phyloP scores from a whole-genome alignment of 1,140 invertebrate species.

The Drosophila rufa region DNA sequence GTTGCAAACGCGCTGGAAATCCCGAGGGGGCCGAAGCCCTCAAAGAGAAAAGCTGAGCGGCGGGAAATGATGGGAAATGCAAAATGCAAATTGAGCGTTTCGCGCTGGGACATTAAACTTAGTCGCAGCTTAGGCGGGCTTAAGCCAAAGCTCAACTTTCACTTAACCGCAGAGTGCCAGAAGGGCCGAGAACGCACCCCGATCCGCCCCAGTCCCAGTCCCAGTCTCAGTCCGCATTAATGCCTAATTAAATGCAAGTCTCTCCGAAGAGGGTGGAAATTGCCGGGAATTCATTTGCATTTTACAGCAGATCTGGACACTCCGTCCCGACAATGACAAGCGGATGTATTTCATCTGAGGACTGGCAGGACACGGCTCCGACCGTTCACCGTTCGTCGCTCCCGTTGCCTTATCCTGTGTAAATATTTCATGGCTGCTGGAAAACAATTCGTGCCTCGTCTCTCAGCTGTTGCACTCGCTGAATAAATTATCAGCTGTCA shows the following conservation, averaged over 20 bases:
- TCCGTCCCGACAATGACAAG: conserved; percentile 63
- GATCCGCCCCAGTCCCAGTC: not conserved
- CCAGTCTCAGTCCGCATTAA: conserved; percentile 49
- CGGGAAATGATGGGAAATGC: conserved; percentile 37
- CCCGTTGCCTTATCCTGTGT: conserved; percentile 45
- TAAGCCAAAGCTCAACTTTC: conserved; percentile 71
- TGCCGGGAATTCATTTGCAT: conserved; percentile 71
- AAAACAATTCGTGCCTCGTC: conserved; percentile 71
- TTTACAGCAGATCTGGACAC: conserved; percentile 66
- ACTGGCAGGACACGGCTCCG: conserved; percentile 36
- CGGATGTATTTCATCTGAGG: conserved; percentile 75
- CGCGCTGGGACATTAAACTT: conserved; percentile 62
- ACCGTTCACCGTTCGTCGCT: conserved; percentile 3
- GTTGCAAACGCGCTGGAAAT: conserved; percentile 13
- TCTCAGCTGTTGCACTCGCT: conserved; percentile 77
- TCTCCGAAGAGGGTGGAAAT: conserved; percentile 43
- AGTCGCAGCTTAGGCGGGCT: conserved; percentile 67
- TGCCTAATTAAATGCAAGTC: conserved; percentile 80
- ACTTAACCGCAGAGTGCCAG: conserved; percentile 69
- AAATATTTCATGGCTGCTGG: conserved; percentile 63
- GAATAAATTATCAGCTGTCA: conserved; percentile 80
- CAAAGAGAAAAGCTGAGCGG: not conserved
- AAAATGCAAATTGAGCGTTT: conserved; percentile 69
- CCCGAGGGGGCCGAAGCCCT: not conserved
- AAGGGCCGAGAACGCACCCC: conserved; percentile 29